phyloP scores from a whole-genome alignment of 2,888 invertebrate species.

The Cyclophora albipunctata region DNA sequence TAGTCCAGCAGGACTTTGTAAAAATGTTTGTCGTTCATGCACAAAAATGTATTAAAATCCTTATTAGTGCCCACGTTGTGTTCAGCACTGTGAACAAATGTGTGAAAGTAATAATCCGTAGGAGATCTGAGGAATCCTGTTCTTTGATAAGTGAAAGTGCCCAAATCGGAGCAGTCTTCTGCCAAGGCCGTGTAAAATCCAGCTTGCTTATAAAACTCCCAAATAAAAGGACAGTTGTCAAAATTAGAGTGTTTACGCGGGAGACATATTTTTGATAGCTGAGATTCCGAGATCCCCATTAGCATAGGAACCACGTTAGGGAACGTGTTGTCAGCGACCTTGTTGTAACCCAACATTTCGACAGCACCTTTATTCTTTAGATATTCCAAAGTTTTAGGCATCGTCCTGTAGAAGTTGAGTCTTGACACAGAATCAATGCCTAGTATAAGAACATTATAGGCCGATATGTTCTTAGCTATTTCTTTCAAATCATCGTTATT shows the following conservation, averaged over 20 bases:
- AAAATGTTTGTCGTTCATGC: conserved; percentile 81
- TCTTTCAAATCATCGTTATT: conserved; percentile 9
- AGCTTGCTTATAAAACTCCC: conserved; percentile 83
- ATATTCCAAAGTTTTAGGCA: conserved; percentile 82
- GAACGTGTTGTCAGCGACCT: conserved; percentile 95
- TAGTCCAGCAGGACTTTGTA: conserved; percentile 84
- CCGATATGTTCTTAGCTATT: conserved; percentile 18
- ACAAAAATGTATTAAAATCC: conserved; percentile 79
- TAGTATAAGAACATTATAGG: conserved; percentile 83
- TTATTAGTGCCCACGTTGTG: conserved; percentile 78
- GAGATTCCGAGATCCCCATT: conserved; percentile 80
- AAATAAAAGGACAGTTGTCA: conserved; percentile 89
- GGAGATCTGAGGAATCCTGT: conserved; percentile 85
- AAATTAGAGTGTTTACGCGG: conserved; percentile 75
- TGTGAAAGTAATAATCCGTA: conserved; percentile 89
- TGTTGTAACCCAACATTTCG: conserved; percentile 91
- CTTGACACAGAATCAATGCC: conserved; percentile 92
- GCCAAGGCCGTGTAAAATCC: conserved; percentile 87
- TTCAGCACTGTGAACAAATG: conserved; percentile 82
- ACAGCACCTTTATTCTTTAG: conserved; percentile 79
- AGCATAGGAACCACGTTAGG: conserved; percentile 92
- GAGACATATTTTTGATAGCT: conserved; percentile 80
- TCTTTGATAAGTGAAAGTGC: conserved; percentile 87
- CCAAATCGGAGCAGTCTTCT: conserved; percentile 87
- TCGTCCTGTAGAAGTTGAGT: conserved; percentile 87